A percentile compares a stretch with the other conserved stretches of the same genome.
Conservation (phyloP, 2,113 vertebrate species). For the Myotis lucifugus region DNA sequence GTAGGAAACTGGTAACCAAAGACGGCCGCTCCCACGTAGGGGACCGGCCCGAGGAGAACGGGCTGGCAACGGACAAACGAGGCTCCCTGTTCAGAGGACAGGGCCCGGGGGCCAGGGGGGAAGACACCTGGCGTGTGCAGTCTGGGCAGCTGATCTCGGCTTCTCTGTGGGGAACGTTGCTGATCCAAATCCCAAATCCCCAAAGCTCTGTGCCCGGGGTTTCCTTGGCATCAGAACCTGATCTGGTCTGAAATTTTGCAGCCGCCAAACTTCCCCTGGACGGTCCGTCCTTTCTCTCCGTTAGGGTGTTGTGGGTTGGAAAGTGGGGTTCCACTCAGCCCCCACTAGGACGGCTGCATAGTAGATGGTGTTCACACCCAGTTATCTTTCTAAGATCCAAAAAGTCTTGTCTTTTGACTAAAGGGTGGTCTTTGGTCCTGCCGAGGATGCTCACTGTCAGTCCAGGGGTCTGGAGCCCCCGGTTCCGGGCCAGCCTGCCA, state of each 20-base stretch:
- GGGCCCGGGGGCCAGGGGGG: not conserved
- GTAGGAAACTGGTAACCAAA: not conserved
- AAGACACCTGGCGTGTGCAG: too few relatives aligned
- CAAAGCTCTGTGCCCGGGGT: not conserved
- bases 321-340: accelerated
- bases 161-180: too few relatives aligned
- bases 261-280: too few relatives aligned
- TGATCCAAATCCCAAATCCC: not conserved
- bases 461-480: not conserved
- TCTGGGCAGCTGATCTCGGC: too few relatives aligned
- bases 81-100: not conserved
- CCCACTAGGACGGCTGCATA: not conserved
- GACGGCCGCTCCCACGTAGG: not conserved
- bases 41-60: not conserved
- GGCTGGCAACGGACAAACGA: not conserved
- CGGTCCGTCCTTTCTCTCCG: not conserved
- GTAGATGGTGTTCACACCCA: not conserved
- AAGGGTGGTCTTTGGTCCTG: not conserved
- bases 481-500: not conserved
- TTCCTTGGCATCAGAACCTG: not conserved
- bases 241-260: not conserved
- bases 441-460: not conserved
- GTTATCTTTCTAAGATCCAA: not conserved
- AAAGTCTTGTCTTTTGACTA: not conserved
- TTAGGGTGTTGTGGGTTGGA: not conserved